Conservation (phyloP, 2,113 vertebrate species). For the Carassius auratus region DNA sequence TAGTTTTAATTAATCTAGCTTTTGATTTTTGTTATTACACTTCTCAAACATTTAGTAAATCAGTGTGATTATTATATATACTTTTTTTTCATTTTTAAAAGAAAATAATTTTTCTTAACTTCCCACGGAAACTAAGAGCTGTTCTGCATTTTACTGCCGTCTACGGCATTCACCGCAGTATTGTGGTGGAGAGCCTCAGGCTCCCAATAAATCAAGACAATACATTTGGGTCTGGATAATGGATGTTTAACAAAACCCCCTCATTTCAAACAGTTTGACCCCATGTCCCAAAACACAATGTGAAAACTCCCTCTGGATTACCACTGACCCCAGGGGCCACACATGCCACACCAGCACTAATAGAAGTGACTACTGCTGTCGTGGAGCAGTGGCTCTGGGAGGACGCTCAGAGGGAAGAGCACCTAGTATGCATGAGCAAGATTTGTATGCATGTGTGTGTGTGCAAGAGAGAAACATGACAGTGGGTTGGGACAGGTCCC, state of each 20-base stretch:
- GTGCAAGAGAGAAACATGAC: conserved; percentile 72
- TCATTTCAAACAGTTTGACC: conserved; percentile 83
- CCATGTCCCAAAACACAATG: conserved; percentile 78
- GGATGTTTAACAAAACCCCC: conserved; percentile 84
- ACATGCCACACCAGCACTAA: conserved; percentile 73
- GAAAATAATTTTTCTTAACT: too few relatives aligned
- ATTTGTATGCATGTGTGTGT: conserved; percentile 46
- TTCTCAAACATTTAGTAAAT: too few relatives aligned
- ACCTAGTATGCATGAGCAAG: conserved; percentile 31
- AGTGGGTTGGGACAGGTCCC: conserved; percentile 79
- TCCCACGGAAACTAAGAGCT: not conserved
- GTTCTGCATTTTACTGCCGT: not conserved
- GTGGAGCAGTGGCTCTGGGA: conserved; percentile 57
- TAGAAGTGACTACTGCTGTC: conserved; percentile 73
- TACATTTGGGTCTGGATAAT: conserved; percentile 75
- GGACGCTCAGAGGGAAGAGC: conserved; percentile 50
- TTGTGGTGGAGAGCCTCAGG: conserved; percentile 53
- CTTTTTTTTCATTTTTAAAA: not conserved
- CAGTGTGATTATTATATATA: too few relatives aligned
- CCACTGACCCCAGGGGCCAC: conserved; percentile 72
- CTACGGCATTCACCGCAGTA: not conserved
- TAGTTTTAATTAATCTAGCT: too few relatives aligned
- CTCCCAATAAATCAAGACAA: conserved; percentile 78
- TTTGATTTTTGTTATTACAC: too few relatives aligned
- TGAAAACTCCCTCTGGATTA: conserved; percentile 82